Evolutionary conservation across 2,888 invertebrate genomes (phyloP).

Genomic region (Hartigia nigra): DNA sequence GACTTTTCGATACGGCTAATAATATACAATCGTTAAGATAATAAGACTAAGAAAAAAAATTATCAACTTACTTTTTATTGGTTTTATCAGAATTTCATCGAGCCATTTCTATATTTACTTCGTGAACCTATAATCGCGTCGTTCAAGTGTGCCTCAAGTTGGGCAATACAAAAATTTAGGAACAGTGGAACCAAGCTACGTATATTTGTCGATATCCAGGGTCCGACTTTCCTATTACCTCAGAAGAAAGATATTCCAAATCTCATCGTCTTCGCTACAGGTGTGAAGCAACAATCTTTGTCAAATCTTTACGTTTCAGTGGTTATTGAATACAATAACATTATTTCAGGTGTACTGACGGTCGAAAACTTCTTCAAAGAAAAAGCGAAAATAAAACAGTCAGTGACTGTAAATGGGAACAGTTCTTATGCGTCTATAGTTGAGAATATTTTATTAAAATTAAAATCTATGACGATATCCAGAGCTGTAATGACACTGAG

Average conservation of each 20-base stretch:
- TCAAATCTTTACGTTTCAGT: neutral
- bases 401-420: slow-evolving; percentile 61
- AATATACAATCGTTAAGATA: neutral
- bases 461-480: slow-evolving; percentile 76
- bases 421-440: slow-evolving; percentile 65
- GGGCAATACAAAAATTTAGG: slow-evolving; percentile 67
- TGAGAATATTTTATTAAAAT: slow-evolving; percentile 78
- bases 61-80: too few species aligned
- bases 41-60: too few species aligned
- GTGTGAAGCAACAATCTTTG: slow-evolving; percentile 58
- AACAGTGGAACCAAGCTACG: slow-evolving; percentile 70
- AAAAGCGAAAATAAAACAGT: slow-evolving; percentile 59
- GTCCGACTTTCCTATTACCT: slow-evolving; percentile 80
- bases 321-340: slow-evolving; percentile 8
- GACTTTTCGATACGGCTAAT: neutral
- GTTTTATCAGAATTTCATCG: slow-evolving; percentile 68
- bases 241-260: slow-evolving; percentile 84
- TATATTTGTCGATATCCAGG: slow-evolving; percentile 76
- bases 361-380: slow-evolving; percentile 85
- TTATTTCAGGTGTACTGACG: slow-evolving; percentile 74
- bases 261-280: slow-evolving; percentile 79
- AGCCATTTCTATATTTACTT: slow-evolving; percentile 66
- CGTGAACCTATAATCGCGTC: slow-evolving; percentile 32
- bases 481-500: slow-evolving; percentile 80
- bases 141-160: slow-evolving; percentile 35